Base-by-base conservation (phyloP, 1,140 invertebrate species). In the Tigriopus japonicus region DNA sequence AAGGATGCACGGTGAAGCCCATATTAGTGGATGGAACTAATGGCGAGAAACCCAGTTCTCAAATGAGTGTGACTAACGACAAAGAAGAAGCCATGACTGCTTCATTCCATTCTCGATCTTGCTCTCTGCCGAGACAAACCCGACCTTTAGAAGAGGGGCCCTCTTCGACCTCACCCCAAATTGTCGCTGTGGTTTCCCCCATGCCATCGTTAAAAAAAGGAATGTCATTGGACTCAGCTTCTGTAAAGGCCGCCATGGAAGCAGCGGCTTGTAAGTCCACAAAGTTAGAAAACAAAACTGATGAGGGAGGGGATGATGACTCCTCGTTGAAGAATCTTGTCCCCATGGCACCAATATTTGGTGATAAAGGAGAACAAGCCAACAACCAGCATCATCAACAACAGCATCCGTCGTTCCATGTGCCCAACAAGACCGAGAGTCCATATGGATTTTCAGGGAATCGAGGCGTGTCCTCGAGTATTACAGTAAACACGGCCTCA, bases 171-270 rank as follows among this genome's bases (percentile, higher is more conserved):
- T 58, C 56, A 17, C 63, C 62, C 75, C 77, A 70, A 72, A 81
- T 66, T 78, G 76, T 85, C 13, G 83, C 83, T 12, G 72, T 81
- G 70, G 82, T 86, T 17, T 85, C 83, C 19, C 84, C 84, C 1
- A 86, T 86, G 79, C 81, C 69, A 41, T 65, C 62, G 9, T 21
- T 43, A 24, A 58, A 58, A 41, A 58, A 17, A 19, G 41, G 28
- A 51, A 41, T 17, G 45, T 15, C 45, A 3, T 49, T 35, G 28
- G 28, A 35, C 28, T 35, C 28, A 9, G 28, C 28, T 5, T 35
- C 28, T 9, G 28, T 35, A 35, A 35, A 35, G 28, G 28, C 28
- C 9, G 28, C 28, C 28, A 35, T 35, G 28, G 28, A 35, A 35
- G 28, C 28, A 35, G 28, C 28, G 3, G 28, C 28, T 9, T 35